Conservation (phyloP, 2,888 invertebrate genomes). For the Agonopterix subpropinquella region DNA sequence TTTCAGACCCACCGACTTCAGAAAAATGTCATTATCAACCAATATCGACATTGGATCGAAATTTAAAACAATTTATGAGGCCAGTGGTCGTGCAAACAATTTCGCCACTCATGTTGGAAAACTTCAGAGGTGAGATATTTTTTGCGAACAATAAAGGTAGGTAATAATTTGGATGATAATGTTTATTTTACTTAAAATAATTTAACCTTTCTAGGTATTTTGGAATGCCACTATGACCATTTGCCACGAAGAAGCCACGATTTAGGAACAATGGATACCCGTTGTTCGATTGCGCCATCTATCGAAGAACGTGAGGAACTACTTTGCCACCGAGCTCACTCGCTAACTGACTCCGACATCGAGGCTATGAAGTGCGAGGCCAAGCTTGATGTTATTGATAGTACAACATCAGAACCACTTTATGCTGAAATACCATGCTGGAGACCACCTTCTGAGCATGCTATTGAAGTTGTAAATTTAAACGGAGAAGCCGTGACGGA, state of each 20-base stretch:
- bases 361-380: constrained; percentile 66
- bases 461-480: constrained; percentile 55
- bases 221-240: constrained; percentile 80
- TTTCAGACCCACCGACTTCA: constrained; percentile 65
- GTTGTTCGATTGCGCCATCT: constrained; percentile 54
- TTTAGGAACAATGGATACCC: constrained; percentile 35
- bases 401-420: constrained; percentile 72
- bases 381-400: constrained; percentile 54
- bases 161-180: background rate
- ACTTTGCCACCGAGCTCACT: constrained; percentile 35
- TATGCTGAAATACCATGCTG: constrained; percentile 81
- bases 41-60: constrained; percentile 63
- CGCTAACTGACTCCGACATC: constrained; percentile 55
- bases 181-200: background rate
- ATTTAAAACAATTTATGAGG: constrained; percentile 69
- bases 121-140: constrained; percentile 62
- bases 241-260: constrained; percentile 61
- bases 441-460: constrained; percentile 66
- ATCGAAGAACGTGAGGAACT: constrained; percentile 37
- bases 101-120: constrained; percentile 74
- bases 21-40: constrained; percentile 72
- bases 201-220: constrained; percentile 44
- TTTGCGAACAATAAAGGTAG: background rate
- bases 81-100: constrained; percentile 67
- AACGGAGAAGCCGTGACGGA: constrained; percentile 71